Conservation (phyloP, 2,888 invertebrate species). For the Tenthredo notha region DNA sequence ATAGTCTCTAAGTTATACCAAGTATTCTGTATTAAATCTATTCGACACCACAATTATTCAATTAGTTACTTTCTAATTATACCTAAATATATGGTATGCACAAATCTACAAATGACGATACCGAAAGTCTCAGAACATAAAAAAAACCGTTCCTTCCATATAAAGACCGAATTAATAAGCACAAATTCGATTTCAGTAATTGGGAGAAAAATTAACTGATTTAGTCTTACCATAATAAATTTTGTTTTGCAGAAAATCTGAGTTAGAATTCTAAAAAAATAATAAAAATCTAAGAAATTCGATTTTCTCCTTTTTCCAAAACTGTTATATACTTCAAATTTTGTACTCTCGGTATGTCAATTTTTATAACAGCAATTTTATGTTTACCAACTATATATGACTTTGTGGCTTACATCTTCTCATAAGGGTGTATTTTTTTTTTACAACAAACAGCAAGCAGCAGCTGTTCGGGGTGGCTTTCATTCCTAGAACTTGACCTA, state of each 20-base stretch:
- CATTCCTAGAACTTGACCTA: neutral
- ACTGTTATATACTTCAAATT: neutral
- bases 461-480: neutral
- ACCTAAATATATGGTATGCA: neutral
- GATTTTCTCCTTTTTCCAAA: neutral
- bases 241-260: neutral
- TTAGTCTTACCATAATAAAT: neutral
- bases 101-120: neutral
- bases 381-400: neutral
- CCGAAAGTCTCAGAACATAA: neutral
- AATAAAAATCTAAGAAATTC: neutral
- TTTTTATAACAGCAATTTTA: neutral
- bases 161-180: neutral
- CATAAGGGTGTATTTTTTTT: neutral
- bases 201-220: neutral
- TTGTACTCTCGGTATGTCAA: neutral
- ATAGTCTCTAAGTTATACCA: neutral
- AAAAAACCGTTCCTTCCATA: neutral
- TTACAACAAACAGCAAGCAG: neutral
- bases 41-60: neutral
- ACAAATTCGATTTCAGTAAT: neutral
- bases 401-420: too few species aligned
- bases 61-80: conserved; percentile 3
- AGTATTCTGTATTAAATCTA: neutral
- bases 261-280: neutral